Percentiles rank a stretch among this genome's conserved stretches.
Conservation (phyloP, 2,113 vertebrate species). For the Syrrhaptes paradoxus region DNA sequence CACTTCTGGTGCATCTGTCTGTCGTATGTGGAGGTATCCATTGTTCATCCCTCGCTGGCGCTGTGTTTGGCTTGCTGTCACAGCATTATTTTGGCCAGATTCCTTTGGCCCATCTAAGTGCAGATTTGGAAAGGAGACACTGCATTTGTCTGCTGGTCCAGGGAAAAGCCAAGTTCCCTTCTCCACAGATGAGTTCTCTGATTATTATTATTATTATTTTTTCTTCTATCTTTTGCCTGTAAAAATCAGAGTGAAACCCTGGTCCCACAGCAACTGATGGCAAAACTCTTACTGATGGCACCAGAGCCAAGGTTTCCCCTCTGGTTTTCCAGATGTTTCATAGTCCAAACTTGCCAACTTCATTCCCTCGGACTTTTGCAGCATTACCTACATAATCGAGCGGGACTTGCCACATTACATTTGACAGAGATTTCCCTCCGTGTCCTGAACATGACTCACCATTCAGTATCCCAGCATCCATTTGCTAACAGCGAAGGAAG, state of each 20-base stretch:
- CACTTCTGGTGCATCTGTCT: not conserved
- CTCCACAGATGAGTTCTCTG: not conserved
- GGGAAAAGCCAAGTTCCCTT: not conserved
- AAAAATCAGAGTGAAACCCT: not conserved
- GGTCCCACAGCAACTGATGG: not conserved
- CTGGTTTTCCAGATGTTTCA: not conserved
- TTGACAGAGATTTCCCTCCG: not conserved
- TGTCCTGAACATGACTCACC: not conserved
- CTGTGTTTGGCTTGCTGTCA: no score
- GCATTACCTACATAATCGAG: not conserved
- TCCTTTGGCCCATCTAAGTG: not conserved
- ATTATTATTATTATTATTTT: not conserved
- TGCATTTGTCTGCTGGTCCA: not conserved
- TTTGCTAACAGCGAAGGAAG: slow-evolving; percentile 16
- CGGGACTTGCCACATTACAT: not conserved
- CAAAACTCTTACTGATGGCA: not conserved
- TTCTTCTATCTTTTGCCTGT: not conserved
- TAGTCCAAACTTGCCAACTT: not conserved
- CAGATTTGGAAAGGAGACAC: not conserved
- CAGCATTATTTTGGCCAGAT: not conserved
- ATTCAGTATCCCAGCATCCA: not conserved
- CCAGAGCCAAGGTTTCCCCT: not conserved
- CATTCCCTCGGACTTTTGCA: not conserved
- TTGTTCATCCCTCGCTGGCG: not conserved
- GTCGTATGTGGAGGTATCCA: not conserved